phyloP scores from a whole-genome alignment of 2,113 vertebrate genomes.

The Proterorhinus semilunaris region DNA sequence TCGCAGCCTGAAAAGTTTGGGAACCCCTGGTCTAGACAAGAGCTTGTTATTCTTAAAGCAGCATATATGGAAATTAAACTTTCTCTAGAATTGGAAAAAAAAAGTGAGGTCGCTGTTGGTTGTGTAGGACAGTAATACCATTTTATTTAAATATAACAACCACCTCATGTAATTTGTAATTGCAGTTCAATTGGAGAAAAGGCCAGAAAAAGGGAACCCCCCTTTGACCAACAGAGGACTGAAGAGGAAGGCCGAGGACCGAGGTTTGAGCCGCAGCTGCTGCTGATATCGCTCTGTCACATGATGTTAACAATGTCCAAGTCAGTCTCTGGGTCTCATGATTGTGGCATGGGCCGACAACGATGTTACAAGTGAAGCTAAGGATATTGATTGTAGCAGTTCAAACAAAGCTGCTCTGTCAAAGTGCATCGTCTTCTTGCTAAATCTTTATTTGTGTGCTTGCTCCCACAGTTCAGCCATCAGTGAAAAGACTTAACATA shows the following conservation, averaged over 20 bases:
- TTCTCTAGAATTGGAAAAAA: too few relatives aligned
- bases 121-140: too few relatives aligned
- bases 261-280: slow-evolving; percentile 65
- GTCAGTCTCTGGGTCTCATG: slow-evolving; percentile 53
- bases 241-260: slow-evolving; percentile 73
- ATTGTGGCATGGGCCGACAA: slow-evolving; percentile 39
- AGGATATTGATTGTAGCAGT: not conserved
- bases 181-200: slow-evolving; percentile 47
- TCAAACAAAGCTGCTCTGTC: slow-evolving; percentile 6
- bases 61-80: too few relatives aligned
- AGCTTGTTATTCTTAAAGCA: too few relatives aligned
- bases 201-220: slow-evolving; percentile 15
- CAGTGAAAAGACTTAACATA: slow-evolving; percentile 32
- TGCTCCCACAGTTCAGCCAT: slow-evolving; percentile 33
- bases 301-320: slow-evolving; percentile 22
- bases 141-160: not conserved
- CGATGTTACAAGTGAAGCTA: slow-evolving; percentile 31
- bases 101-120: too few relatives aligned
- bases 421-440: not conserved
- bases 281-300: slow-evolving; percentile 39
- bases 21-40: too few relatives aligned
- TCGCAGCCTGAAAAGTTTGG: too few relatives aligned
- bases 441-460: slow-evolving; percentile 2
- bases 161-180: not conserved
- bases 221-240: slow-evolving; percentile 35